Conservation (phyloP, 2,888 invertebrate genomes). For the Agrilus biguttatus region DNA sequence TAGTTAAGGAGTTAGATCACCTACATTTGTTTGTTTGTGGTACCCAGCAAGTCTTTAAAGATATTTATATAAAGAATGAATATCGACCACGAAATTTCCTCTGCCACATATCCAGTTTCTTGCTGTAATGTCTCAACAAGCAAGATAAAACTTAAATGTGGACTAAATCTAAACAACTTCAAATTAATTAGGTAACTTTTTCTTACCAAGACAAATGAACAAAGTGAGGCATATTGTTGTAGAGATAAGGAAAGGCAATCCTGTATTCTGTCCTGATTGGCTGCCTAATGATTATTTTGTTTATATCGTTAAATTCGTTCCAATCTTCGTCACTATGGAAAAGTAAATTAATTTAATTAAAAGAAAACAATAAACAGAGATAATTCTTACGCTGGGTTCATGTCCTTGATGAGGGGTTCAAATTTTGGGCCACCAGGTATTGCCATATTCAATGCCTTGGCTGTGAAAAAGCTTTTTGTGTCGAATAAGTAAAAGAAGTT, state of each 20-base stretch:
- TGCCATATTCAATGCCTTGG: conserved; percentile 98
- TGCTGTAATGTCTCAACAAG: neutral
- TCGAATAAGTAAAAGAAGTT: conserved; percentile 99
- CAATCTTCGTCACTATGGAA: conserved; percentile 86
- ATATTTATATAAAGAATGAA: conserved; percentile 35
- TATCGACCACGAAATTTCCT: conserved; percentile 28
- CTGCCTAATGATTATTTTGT: conserved; percentile 98
- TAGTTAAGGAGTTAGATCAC: too few species aligned
- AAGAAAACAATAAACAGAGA: conserved; percentile 5
- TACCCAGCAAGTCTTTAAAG: conserved; percentile 38
- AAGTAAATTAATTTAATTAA: conserved; percentile 7
- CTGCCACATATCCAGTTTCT: conserved; percentile 43
- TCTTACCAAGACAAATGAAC: conserved; percentile 96
- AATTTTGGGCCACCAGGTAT: conserved; percentile 99
- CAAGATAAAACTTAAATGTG: conserved; percentile 2
- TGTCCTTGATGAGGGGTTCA: conserved; percentile 96
- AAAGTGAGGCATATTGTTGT: conserved; percentile 97
- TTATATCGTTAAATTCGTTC: conserved; percentile 99
- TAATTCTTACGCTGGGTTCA: conserved; percentile 67
- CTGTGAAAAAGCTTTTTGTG: conserved; percentile 98
- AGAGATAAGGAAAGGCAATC: conserved; percentile 97
- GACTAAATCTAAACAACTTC: neutral
- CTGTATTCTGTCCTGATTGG: conserved; percentile 98
- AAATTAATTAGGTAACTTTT: neutral
- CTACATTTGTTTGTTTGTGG: conserved; percentile 32